Conservation (phyloP, 2,888 invertebrate species). For the Nephrotoma guestfalica region DNA sequence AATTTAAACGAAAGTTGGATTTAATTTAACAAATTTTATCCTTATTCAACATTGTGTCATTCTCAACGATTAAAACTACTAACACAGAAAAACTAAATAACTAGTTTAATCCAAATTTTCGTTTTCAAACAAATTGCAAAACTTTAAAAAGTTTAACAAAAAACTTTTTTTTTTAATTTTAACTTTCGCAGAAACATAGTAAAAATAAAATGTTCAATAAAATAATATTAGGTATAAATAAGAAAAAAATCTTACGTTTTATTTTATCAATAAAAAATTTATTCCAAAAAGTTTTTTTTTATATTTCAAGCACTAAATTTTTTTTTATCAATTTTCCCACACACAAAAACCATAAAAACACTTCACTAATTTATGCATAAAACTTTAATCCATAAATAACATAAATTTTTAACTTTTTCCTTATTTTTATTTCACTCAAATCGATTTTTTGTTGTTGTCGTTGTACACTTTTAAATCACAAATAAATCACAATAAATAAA, state of each 20-base stretch:
- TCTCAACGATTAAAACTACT: too few species aligned
- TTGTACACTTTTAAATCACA: not conserved
- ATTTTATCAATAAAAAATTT: not conserved
- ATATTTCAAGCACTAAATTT: not conserved
- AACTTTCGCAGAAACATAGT: not conserved
- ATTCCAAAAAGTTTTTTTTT: not conserved
- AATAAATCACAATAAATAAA: not conserved
- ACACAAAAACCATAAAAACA: not conserved
- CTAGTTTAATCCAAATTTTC: not conserved
- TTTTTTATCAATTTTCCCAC: not conserved
- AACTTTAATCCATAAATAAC: not conserved
- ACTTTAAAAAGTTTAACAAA: not conserved
- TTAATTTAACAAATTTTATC: not conserved
- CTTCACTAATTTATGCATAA: not conserved
- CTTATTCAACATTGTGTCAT: too few species aligned
- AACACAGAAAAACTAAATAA: not conserved
- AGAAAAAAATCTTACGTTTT: not conserved
- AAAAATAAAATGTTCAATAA: not conserved
- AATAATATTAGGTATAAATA: not conserved
- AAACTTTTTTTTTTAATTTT: not conserved
- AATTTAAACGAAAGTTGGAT: not conserved
- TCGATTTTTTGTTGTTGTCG: not conserved
- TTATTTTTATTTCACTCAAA: not conserved
- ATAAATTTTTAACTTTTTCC: not conserved
- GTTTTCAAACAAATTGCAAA: not conserved